Base-by-base conservation (phyloP, 2,113 vertebrate species). In the Hoplias malabaricus region DNA sequence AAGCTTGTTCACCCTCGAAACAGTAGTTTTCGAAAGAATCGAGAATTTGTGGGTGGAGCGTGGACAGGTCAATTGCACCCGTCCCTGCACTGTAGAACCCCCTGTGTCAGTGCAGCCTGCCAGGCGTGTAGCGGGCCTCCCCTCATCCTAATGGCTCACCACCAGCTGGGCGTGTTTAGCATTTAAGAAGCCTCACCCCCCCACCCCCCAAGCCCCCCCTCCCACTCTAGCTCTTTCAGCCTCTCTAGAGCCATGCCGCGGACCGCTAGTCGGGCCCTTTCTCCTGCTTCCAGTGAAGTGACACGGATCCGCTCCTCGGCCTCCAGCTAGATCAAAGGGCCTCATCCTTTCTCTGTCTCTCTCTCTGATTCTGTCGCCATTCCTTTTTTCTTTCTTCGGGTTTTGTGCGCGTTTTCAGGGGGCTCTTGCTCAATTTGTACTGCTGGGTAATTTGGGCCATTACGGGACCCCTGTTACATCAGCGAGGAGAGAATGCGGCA, bases 361-460 rank as follows among this genome's bases (percentile, higher is more conserved):
- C 83, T 84, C 80, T 79, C 84, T 88, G 33, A 38, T 43, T 79
- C 63, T 76, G 77, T 83, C 68, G 69, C 69, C 56, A 53, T 90
- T 84, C 85, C 84, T 86, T 78, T 87, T 87, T 86, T 50, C 74
- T 81, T 46, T 84, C 69, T 74, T 85, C 13, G 53, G 46, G 34
- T 79, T 40, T 59, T 67, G 34, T 56, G 23, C 27, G 0, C 57
- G 67, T 77, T 56, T 54, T 85, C 68, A 29, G 31, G 46, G 82
- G 69, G 82, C 81, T 80, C 84, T 70, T 81, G 84, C 70, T 82
- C 67, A 89, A 83, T 89, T 90, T 91, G 90, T 89, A 82, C 84
- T 85, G 83, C 42, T 67, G 80, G 85, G 74, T 89, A 82, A 88
- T 90, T 86, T 90, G 50, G 25, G 53, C 70, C 25, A 78, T 87